These are phyloP conservation scores for Lophura nycthemera DNA, from an alignment of 2,113 vertebrate genomes.

Conservation along the genomic window DNA sequence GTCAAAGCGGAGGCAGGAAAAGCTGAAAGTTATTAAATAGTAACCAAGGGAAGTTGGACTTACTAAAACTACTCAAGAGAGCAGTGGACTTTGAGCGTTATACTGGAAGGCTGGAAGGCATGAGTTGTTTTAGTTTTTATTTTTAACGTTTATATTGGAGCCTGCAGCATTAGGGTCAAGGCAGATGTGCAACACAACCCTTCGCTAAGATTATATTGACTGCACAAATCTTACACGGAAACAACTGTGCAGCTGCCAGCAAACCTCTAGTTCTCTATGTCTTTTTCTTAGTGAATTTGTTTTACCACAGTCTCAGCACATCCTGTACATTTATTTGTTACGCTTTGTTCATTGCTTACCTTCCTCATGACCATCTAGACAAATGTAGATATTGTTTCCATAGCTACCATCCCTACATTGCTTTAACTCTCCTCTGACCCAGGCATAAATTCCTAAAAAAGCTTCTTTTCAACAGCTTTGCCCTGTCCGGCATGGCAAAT, in stretches of 20 bases:
- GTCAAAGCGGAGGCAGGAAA: background rate
- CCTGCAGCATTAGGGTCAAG: background rate
- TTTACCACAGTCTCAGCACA: constrained; percentile 17
- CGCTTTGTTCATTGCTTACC: background rate
- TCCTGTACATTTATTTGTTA: constrained; percentile 29
- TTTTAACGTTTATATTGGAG: background rate
- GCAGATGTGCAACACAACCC: background rate
- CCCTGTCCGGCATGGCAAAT: background rate
- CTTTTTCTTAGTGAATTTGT: background rate
- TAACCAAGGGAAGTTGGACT: background rate
- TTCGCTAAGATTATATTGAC: background rate
- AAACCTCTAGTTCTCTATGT: background rate
- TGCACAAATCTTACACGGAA: background rate
- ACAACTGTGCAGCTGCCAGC: background rate
- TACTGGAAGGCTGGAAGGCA: background rate
- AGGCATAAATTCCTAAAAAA: background rate
- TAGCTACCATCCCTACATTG: constrained; percentile 18
- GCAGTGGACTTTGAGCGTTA: background rate
- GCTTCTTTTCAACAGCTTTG: background rate
- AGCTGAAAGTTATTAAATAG: background rate
- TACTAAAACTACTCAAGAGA: background rate
- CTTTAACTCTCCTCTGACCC: constrained; percentile 6
- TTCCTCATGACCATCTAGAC: constrained; percentile 16
- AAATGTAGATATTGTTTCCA: constrained; percentile 46
- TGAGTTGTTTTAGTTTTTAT: background rate